These are phyloP conservation scores for Andricus quercusramuli DNA, from an alignment of 2,888 invertebrate genomes.

Conservation along the genomic window DNA sequence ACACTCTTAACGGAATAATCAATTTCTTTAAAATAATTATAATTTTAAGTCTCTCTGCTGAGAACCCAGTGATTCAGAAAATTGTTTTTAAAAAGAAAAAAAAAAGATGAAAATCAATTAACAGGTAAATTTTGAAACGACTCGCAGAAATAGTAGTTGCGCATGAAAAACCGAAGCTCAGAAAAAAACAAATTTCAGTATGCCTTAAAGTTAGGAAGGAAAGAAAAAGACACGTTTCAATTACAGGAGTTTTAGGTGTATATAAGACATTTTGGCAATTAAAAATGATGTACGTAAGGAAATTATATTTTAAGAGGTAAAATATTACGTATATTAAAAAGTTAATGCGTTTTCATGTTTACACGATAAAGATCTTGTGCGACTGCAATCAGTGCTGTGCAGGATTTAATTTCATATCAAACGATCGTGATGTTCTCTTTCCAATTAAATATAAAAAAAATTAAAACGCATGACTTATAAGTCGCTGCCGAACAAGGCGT, in stretches of 20 bases:
- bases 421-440: background rate
- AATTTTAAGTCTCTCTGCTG: background rate
- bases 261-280: slow-evolving; percentile 43
- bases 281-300: slow-evolving; percentile 27
- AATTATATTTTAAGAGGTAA: slow-evolving; percentile 41
- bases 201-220: slow-evolving; percentile 28
- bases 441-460: background rate
- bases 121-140: background rate
- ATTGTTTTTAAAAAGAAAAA: background rate
- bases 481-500: background rate
- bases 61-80: background rate
- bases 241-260: slow-evolving; percentile 18
- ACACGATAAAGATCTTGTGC: slow-evolving; percentile 31
- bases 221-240: background rate
- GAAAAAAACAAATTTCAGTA: slow-evolving; percentile 25
- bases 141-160: background rate
- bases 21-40: background rate
- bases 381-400: slow-evolving; percentile 21
- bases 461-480: background rate
- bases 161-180: slow-evolving; percentile 1
- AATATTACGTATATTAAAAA: slow-evolving; percentile 35
- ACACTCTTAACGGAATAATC: background rate
- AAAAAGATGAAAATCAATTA: background rate
- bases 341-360: slow-evolving; percentile 37
- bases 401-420: background rate